A percentile compares a stretch with the other conserved stretches of the same genome.
Evolutionary conservation across 2,888 invertebrate species (phyloP).

Genomic region (Teleiodes luculella): DNA sequence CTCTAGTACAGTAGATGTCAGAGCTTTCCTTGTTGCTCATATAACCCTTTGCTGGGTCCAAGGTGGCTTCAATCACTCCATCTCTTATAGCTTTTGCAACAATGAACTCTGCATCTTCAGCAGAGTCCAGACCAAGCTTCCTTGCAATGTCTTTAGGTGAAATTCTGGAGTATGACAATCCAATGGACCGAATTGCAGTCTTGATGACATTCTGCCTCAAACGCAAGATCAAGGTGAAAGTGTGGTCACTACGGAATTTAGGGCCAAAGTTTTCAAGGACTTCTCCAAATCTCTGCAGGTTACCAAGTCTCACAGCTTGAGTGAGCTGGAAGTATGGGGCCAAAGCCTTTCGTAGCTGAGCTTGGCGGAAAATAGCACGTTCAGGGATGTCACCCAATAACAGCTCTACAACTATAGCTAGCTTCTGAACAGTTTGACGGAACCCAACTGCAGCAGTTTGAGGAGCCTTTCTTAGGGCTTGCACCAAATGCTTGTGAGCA

Average conservation of each 20-base stretch:
- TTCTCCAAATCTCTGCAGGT: conserved; percentile 95
- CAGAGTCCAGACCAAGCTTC: conserved; percentile 95
- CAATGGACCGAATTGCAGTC: conserved; percentile 97
- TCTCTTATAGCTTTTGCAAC: conserved; percentile 98
- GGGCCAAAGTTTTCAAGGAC: conserved; percentile 94
- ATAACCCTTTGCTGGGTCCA: conserved; percentile 96
- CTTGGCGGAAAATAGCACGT: conserved; percentile 95
- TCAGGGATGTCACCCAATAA: conserved; percentile 98
- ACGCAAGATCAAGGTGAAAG: conserved; percentile 96
- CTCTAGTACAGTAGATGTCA: conserved; percentile 97
- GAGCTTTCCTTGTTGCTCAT: conserved; percentile 98
- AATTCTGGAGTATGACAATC: conserved; percentile 96
- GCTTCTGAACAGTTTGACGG: conserved; percentile 97
- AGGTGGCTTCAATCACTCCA: conserved; percentile 98
- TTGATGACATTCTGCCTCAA: conserved; percentile 99
- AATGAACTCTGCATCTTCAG: conserved; percentile 99
- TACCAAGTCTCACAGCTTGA: conserved; percentile 96
- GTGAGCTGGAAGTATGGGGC: conserved; percentile 98
- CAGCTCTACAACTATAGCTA: conserved; percentile 96
- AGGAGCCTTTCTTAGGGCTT: conserved; percentile 97
- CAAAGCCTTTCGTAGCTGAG: conserved; percentile 91
- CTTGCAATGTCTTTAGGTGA: conserved; percentile 96
- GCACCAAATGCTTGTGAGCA: conserved; percentile 97
- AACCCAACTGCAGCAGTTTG: conserved; percentile 99
- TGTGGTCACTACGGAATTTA: conserved; percentile 95